Evolutionary conservation across 1,140 invertebrate genomes (phyloP).

Genomic region (Danaus plexippus): DNA sequence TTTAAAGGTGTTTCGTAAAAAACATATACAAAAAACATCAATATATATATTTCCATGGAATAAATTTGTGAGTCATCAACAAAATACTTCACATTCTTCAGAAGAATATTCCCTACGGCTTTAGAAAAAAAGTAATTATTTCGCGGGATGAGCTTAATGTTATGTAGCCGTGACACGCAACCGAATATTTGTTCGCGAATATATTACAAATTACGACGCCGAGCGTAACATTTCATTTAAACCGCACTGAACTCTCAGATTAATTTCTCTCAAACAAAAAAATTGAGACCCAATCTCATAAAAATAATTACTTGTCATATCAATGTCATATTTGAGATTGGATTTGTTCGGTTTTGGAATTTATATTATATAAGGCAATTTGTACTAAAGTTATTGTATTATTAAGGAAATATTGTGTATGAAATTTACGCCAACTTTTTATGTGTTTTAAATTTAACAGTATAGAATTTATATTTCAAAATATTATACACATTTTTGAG

Average conservation of each 20-base stretch:
- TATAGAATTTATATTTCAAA: too few relatives aligned
- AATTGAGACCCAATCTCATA: conserved; percentile 18
- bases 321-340: conserved; percentile 22
- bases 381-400: too few relatives aligned
- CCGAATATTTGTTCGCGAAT: conserved; percentile 14
- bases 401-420: too few relatives aligned
- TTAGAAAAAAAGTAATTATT: conserved; percentile 24
- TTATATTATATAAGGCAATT: conserved; percentile 6
- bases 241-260: conserved; percentile 9
- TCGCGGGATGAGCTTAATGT: conserved; percentile 18
- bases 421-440: too few relatives aligned
- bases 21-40: too few relatives aligned
- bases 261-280: conserved; percentile 20
- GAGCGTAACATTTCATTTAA: conserved; percentile 27
- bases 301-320: conserved; percentile 29
- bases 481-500: too few relatives aligned
- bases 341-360: conserved; percentile 15
- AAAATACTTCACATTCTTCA: too few relatives aligned
- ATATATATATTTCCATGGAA: too few relatives aligned
- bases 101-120: neutral
- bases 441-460: too few relatives aligned
- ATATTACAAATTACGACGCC: conserved; percentile 28
- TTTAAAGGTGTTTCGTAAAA: too few relatives aligned
- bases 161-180: conserved; percentile 25
- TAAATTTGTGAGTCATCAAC: too few relatives aligned